Percentiles rank a stretch among this genome's conserved stretches.
phyloP scores from a whole-genome alignment of 2,797 vertebrate species.

The Tragelaphus eurycerus region DNA sequence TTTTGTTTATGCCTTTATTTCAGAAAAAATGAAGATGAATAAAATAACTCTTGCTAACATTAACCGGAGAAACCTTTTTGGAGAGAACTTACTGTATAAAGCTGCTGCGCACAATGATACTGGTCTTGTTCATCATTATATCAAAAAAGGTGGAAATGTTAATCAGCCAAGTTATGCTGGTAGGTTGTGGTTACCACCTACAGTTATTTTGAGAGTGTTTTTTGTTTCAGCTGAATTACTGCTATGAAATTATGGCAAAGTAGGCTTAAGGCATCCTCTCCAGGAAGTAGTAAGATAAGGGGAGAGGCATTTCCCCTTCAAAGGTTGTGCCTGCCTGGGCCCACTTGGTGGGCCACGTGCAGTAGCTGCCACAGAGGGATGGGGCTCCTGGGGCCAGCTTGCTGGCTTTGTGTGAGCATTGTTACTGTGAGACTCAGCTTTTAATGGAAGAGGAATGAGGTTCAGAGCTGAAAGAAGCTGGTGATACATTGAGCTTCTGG shows the following conservation, averaged over 20 bases:
- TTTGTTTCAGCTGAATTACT: background rate
- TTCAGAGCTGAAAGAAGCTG: background rate
- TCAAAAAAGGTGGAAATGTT: constrained; percentile 79
- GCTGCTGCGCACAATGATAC: constrained; percentile 72
- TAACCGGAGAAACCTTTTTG: constrained; percentile 78
- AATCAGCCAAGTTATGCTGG: constrained; percentile 81
- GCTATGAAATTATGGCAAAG: background rate
- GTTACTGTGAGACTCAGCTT: background rate
- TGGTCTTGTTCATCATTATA: constrained; percentile 68
- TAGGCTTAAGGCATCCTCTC: background rate
- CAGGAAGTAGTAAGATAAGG: background rate
- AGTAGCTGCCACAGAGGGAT: background rate
- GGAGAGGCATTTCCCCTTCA: background rate
- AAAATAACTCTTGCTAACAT: constrained; percentile 57
- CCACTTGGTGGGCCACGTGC: background rate
- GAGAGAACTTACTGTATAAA: constrained; percentile 82
- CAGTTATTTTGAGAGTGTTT: background rate
- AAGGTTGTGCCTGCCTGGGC: background rate
- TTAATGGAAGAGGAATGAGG: background rate
- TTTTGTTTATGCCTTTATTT: constrained; percentile 45
- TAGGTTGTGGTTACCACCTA: constrained; percentile 67
- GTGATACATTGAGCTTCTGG: background rate
- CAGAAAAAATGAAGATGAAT: constrained; percentile 66
- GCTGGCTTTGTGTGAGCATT: background rate
- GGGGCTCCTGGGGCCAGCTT: background rate